Evolutionary conservation across 2,113 vertebrate species (phyloP).

Genomic region (Eleginops maclovinus): DNA sequence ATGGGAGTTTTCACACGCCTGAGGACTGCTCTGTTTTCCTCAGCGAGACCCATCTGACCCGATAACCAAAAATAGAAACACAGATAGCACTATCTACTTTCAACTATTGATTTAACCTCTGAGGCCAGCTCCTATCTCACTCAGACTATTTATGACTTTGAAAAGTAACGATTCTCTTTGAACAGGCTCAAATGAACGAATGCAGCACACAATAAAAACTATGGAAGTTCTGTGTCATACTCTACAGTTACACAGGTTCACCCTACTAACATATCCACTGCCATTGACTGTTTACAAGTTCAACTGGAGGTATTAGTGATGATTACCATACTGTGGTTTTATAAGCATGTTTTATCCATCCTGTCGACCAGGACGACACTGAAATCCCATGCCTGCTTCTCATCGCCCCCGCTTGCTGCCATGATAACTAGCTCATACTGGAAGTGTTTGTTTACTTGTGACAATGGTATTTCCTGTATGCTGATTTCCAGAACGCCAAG

Average conservation of each 20-base stretch:
- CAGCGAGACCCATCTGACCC: constrained; percentile 13
- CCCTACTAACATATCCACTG: background rate
- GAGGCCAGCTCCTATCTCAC: constrained; percentile 33
- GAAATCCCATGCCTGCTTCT: constrained; percentile 7
- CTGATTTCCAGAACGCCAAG: constrained; percentile 22
- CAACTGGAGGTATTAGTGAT: background rate
- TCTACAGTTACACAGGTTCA: background rate
- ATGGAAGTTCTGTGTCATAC: background rate
- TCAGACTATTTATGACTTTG: constrained; percentile 11
- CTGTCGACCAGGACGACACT: background rate
- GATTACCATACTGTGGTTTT: background rate
- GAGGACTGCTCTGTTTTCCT: constrained; percentile 8
- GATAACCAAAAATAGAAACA: constrained; percentile 51
- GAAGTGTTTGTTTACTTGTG: constrained; percentile 65
- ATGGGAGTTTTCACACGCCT: constrained; percentile 5
- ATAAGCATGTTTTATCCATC: background rate
- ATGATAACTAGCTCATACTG: constrained; percentile 37
- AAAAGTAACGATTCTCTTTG: constrained; percentile 15
- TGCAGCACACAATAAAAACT: background rate
- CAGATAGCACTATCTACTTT: constrained; percentile 61
- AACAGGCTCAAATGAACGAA: background rate
- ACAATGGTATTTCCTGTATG: constrained; percentile 72
- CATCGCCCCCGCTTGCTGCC: constrained; percentile 3
- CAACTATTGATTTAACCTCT: constrained; percentile 62
- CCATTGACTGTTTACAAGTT: background rate